Base-by-base conservation (phyloP, 2,888 invertebrate species). In the Pandemis corylana region DNA sequence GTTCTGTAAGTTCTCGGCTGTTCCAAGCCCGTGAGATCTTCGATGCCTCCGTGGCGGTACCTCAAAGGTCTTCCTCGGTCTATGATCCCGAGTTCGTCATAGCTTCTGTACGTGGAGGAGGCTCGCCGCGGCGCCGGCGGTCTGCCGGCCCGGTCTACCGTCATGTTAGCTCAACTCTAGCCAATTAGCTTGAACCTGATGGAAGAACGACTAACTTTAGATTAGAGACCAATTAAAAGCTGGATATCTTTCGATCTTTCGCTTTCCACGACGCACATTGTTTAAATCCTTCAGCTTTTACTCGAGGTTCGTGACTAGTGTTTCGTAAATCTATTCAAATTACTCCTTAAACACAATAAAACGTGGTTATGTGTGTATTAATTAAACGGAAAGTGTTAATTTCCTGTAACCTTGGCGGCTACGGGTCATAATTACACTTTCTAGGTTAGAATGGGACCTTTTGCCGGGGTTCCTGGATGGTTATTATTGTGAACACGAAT, bases 31-130 rank as follows among this genome's bases (percentile, higher is more conserved):
- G 90, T 88, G 28, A 94, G 82, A 79, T 94, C 94, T 85, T 94
- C 93, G 9, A 94, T 77, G 6, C 90, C 93, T 36, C 92, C 93
- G 77, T 94, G 93, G 46, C 93, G 85, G 78, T 91, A 90, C 76
- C 89, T 87, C 2, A 94, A 80, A 2, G 93, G 92, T 80, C 85
- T 90, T 7, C 87, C 87, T 51, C 90, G 87, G 75, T 94, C 94
- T 68, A 92, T 88, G 13, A 84, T 82, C 10, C 93, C 94, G 5
- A 94, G 90, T 77, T 94, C 93, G 75, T 94, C 92, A 80, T 95
- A 95, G 80, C 95, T 95, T 78, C 94, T 88, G 81, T 95, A 95
- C 5, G 94, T 94, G 10, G 94, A 94, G 15, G 91, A 85, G 5
- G 89, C 88, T 62, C 94, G 87, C 68, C 92, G 87, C 0, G 94